Conservation (phyloP, 2,113 vertebrate genomes). For the Hymenochirus boettgeri region DNA sequence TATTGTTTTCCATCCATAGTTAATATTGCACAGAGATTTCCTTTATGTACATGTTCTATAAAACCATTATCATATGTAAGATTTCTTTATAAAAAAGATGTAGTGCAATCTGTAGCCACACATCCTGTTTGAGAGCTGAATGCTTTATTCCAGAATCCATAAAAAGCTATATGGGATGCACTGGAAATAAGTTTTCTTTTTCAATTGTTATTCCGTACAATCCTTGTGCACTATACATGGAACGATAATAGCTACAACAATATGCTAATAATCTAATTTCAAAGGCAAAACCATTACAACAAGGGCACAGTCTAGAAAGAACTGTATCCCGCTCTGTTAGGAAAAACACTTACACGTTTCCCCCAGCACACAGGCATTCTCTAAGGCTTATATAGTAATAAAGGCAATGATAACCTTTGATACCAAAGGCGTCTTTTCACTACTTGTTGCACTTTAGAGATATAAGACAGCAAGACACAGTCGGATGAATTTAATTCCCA, state of each 20-base stretch:
- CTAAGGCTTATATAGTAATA: conserved; percentile 39
- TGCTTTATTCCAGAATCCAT: too few species aligned
- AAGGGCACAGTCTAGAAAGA: conserved; percentile 27
- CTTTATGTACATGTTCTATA: too few species aligned
- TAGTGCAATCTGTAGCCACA: conserved; percentile 6
- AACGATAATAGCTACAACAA: conserved; percentile 39
- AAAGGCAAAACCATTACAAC: conserved; percentile 27
- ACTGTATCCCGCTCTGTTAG: conserved; percentile 23
- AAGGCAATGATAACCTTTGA: conserved; percentile 34
- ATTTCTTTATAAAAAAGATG: background rate
- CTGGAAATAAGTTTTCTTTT: background rate
- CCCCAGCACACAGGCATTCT: conserved; percentile 33
- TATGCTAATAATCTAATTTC: conserved; percentile 41
- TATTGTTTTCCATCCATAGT: too few species aligned
- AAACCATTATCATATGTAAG: too few species aligned
- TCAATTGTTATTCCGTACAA: conserved; percentile 11
- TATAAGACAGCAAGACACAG: conserved; percentile 5
- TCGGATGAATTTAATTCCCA: conserved; percentile 16
- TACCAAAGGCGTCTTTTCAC: conserved; percentile 21
- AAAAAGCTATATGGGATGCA: background rate
- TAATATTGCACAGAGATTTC: too few species aligned
- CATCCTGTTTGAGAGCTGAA: conserved; percentile 15
- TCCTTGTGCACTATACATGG: conserved; percentile 19
- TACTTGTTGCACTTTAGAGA: conserved; percentile 15
- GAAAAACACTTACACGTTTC: conserved; percentile 23